Conservation (phyloP, 2,888 invertebrate genomes). For the Lithophane ornitopus region DNA sequence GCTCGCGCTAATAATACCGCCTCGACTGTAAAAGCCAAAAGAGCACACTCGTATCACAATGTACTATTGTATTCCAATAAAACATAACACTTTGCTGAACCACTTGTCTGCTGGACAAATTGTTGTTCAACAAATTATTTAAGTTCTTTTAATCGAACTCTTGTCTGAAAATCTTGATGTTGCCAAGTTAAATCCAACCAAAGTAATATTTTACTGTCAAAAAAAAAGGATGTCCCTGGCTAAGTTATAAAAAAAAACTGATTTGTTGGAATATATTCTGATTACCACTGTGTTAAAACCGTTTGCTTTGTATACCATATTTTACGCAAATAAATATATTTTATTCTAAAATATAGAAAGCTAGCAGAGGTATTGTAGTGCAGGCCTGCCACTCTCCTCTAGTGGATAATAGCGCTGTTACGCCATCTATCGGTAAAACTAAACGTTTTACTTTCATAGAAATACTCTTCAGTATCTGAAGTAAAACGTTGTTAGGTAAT, state of each 20-base stretch:
- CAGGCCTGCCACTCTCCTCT: not conserved
- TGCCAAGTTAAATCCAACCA: too few species aligned
- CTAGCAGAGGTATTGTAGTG: conserved; percentile 7
- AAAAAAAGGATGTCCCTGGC: not conserved
- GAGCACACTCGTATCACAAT: too few species aligned
- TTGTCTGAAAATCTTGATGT: not conserved
- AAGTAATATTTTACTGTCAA: too few species aligned
- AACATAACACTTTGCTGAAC: not conserved
- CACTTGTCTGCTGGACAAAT: not conserved
- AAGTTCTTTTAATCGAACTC: too few species aligned
- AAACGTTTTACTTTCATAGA: not conserved
- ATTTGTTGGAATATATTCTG: not conserved
- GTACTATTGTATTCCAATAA: not conserved
- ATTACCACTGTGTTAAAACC: not conserved
- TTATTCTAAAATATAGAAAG: too few species aligned
- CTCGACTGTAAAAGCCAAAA: too few species aligned
- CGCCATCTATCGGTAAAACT: conserved; percentile 10
- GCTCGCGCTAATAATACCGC: too few species aligned
- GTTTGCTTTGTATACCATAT: too few species aligned
- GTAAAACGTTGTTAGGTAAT: not conserved
- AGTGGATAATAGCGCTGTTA: conserved; percentile 31
- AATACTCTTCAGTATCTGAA: not conserved
- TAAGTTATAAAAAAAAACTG: not conserved
- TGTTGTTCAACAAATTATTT: not conserved
- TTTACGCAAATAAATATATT: too few species aligned